These are phyloP conservation scores for Pao palembangensis DNA, from an alignment of 2,113 vertebrate genomes.

Conservation along the genomic window DNA sequence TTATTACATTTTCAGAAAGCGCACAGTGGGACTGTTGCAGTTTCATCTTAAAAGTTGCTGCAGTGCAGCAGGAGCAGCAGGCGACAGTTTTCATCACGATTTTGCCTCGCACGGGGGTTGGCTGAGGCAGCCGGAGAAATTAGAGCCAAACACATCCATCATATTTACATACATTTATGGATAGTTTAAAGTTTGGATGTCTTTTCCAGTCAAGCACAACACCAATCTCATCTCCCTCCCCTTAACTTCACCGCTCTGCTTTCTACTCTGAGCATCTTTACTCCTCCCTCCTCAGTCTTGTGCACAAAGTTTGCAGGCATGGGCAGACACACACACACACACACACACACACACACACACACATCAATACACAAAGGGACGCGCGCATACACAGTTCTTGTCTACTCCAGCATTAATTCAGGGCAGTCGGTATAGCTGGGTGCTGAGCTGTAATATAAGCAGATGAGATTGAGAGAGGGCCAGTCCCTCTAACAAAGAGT, in stretches of 20 bases:
- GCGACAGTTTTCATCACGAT: conserved; percentile 52
- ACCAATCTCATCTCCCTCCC: conserved; percentile 1
- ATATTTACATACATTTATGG: conserved; percentile 69
- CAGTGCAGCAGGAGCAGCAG: conserved; percentile 28
- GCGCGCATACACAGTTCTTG: conserved; percentile 14
- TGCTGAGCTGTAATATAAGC: conserved; percentile 60
- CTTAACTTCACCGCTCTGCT: not conserved
- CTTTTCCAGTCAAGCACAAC: conserved; percentile 53
- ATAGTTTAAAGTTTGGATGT: conserved; percentile 42
- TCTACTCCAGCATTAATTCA: conserved; percentile 57
- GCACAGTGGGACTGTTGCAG: conserved; percentile 28
- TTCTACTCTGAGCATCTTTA: conserved; percentile 2
- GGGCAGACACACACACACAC: conserved; percentile 5
- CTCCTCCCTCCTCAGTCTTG: not conserved
- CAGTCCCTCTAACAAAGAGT: conserved; percentile 67
- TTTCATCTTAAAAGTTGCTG: conserved; percentile 45
- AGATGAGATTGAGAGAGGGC: conserved; percentile 69
- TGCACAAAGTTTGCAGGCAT: not conserved
- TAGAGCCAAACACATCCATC: conserved; percentile 60
- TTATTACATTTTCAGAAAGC: conserved; percentile 15
- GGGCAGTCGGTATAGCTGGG: conserved; percentile 56
- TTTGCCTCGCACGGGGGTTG: conserved; percentile 44
- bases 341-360: conserved; percentile 15
- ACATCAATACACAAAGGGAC: conserved; percentile 4
- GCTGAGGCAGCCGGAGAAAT: conserved; percentile 59